A percentile compares a stretch with the other conserved stretches of the same genome.
phyloP scores from a whole-genome alignment of 2,113 vertebrate species.

The Prochilodus magdalenae region DNA sequence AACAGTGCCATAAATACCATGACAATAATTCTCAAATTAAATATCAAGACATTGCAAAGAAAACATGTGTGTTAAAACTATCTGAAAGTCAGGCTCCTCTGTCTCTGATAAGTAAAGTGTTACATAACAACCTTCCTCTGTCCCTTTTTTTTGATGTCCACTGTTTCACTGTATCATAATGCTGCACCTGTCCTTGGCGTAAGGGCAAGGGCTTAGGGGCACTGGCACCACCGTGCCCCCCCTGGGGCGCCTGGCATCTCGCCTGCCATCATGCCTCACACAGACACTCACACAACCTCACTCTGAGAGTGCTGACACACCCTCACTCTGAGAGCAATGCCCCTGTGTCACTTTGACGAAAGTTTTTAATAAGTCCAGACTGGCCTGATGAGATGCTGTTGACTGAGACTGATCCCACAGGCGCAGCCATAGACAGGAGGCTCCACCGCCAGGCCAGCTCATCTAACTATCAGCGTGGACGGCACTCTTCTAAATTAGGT shows the following conservation, averaged over 20 bases:
- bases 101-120: background rate
- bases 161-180: constrained; percentile 33
- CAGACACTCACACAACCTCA: constrained; percentile 21
- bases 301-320: constrained; percentile 6
- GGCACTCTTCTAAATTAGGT: background rate
- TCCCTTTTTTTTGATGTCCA: background rate
- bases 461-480: constrained; percentile 21
- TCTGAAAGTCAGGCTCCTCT: background rate
- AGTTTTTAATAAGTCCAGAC: constrained; percentile 58
- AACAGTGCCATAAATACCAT: no score
- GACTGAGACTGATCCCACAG: constrained; percentile 53
- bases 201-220: constrained; percentile 54
- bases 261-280: constrained; percentile 48
- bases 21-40: no score
- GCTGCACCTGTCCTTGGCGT: constrained; percentile 55
- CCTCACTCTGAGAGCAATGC: constrained; percentile 26
- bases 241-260: constrained; percentile 50
- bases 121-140: background rate
- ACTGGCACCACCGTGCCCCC: constrained; percentile 44
- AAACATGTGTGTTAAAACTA: background rate
- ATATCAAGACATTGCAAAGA: background rate
- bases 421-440: constrained; percentile 21
- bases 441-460: constrained; percentile 16
- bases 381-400: constrained; percentile 56
- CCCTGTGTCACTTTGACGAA: constrained; percentile 56